Evolutionary conservation across 2,113 vertebrate genomes (phyloP).

Genomic region (Oncorhynchus gorbuscha): DNA sequence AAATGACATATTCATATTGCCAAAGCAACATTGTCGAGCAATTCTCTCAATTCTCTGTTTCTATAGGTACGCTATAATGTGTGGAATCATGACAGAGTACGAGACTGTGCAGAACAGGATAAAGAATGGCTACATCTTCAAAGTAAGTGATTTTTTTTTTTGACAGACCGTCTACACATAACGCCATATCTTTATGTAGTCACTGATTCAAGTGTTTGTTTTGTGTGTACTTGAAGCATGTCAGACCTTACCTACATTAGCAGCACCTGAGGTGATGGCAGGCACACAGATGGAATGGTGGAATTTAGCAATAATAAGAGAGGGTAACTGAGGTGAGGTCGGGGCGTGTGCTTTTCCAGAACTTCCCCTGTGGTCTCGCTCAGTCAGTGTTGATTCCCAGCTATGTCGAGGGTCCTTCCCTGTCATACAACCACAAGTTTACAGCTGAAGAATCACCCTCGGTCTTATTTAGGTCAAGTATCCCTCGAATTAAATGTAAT

Average conservation of each 20-base stretch:
- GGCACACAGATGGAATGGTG: not conserved
- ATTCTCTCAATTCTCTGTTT: slow-evolving; percentile 12
- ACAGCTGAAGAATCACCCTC: not conserved
- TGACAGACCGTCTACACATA: not conserved
- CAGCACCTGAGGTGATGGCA: not conserved
- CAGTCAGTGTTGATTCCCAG: too few species aligned
- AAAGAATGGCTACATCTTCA: slow-evolving; percentile 91
- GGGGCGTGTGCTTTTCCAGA: not conserved
- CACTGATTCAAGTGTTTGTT: not conserved
- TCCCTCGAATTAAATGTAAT: not conserved
- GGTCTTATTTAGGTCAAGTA: not conserved
- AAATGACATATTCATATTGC: too few species aligned
- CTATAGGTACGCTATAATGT: slow-evolving; percentile 91
- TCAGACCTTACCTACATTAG: slow-evolving; percentile 11
- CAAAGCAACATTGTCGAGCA: too few species aligned
- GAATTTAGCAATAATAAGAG: not conserved
- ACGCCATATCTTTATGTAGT: not conserved
- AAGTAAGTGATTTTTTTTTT: slow-evolving; percentile 73
- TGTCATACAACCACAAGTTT: not conserved
- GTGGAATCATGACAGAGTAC: slow-evolving; percentile 90
- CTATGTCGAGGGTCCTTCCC: not conserved
- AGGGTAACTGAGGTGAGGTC: not conserved
- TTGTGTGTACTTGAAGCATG: slow-evolving; percentile 40
- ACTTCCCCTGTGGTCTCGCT: not conserved
- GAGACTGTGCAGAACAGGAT: slow-evolving; percentile 95